Base-by-base conservation (phyloP, 2,888 invertebrate species). In the Holacanthella duospinosa region DNA sequence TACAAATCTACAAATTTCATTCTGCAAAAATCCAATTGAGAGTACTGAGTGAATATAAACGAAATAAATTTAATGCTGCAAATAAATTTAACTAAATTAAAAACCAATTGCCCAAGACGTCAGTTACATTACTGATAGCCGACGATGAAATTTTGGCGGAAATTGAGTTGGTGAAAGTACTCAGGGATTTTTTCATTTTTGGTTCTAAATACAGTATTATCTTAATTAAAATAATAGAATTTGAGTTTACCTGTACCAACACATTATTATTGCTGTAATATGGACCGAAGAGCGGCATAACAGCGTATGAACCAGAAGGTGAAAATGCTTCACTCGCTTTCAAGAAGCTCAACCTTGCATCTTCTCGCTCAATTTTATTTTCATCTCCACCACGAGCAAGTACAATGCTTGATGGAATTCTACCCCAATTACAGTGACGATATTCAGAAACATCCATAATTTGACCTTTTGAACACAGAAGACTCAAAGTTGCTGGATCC, bases 391-490 rank as follows among this genome's bases (percentile, higher is more conserved):
- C 55, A 1, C 69, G 48, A 1, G 67, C 56, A 43, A 69, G 19
- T 1, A 80, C 80, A 77, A 80, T 78, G 66, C 78, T 77, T 0
- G 86, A 83, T 0, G 87, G 86, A 2, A 84, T 81, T 73, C 82
- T 77, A 0, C 81, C 84, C 28, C 86, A 76, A 75, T 86, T 81
- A 75, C 87, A 87, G 1, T 78, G 79, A 1, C 78, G 75, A 75
- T 79, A 84, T 4, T 62, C 29, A 0, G 16, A 29, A 21, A 63
- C 16, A 61, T 84, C 80, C 12, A 81, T 82, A 1, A 82, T 78
- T 0, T 82, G 83, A 6, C 84, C 85, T 73, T 82, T 80, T 0
- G 83, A 79, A 74, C 87, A 87, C 0, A 87, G 78, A 0, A 87
- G 78, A 70, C 25, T 4, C 21, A 25, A n/a, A 24, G 9, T 26